Evolutionary conservation across 1,140 invertebrate species (phyloP), one percentile per base, ranked within the genome.

Genomic region (Gyrodactylus salaris): DNA sequence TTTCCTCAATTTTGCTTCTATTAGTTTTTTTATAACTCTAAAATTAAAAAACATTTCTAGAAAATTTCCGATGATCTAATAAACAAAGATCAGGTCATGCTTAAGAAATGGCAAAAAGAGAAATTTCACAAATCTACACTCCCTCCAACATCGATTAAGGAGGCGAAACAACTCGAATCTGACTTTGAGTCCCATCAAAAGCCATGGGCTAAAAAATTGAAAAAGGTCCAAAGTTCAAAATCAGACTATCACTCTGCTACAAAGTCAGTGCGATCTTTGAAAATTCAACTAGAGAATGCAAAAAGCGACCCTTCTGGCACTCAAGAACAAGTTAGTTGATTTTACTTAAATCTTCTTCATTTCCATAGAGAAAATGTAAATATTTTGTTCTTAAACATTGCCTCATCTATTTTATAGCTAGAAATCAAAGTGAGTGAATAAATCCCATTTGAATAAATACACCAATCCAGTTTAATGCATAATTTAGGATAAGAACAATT

Each of bases 151-250:
- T 25, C 21, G 1, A 24, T 71, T 1, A 71, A 71, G 25, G 70
- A 71, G 25, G 70, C 70, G 20, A 71, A 71, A 71, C 25, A 21
- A 16, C 23, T 71, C 16, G 70, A 71, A 71, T 25, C n/a, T 7
- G 70, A 71, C 21, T 71, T 71, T 71, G 70, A 71, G 20, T 20
- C 26, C 7, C 21, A 21, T 71, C 70, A 71, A 25, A 71, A 71
- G n/a, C 70, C 70, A 2, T 71, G 70, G 70, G 70, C 70, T 25
- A 71, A 71, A 25, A 71, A 71, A 71, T 71, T 71, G 25, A 71
- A 71, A 25, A 71, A 71, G 26, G 25, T 71, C 20, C 21, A 71
- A 16, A 21, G 20, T 24, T 71, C 24, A 20, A 71, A 71, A 71
- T 24, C 21, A n/a, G 70, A 71, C 1, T 71, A 71, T 71, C 70